Percentiles rank a stretch among this genome's conserved stretches.
Evolutionary conservation across 2,888 invertebrate species (phyloP).

Genomic region (Drosophila bunnanda): DNA sequence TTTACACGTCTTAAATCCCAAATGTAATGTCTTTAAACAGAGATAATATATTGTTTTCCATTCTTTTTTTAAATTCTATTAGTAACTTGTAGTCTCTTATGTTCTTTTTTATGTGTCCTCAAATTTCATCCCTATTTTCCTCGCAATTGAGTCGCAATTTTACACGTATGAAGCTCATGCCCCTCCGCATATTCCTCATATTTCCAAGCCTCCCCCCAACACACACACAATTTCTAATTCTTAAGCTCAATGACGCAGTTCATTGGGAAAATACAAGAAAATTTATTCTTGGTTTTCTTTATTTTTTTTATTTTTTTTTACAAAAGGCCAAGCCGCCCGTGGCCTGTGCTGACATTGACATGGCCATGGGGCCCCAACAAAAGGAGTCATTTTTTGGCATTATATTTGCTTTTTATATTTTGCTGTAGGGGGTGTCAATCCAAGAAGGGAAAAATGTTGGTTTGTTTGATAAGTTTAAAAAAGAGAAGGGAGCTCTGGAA

Average conservation of each 20-base stretch:
- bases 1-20: background rate
- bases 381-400: conserved; percentile 23
- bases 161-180: conserved; percentile 17
- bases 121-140: conserved; percentile 9
- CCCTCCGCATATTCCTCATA: conserved; percentile 7
- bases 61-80: background rate
- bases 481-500: conserved; percentile 12
- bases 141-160: conserved; percentile 18
- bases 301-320: background rate
- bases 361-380: conserved; percentile 22
- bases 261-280: conserved; percentile 13
- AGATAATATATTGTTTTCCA: background rate
- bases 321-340: conserved; percentile 6
- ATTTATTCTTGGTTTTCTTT: conserved; percentile 13
- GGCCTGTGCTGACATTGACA: conserved; percentile 27
- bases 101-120: background rate
- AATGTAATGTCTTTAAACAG: background rate
- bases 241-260: conserved; percentile 29
- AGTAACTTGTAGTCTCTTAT: background rate
- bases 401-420: background rate
- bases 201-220: conserved; percentile 4
- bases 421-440: conserved; percentile 12
- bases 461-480: conserved; percentile 14
- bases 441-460: conserved; percentile 4
- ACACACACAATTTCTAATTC: conserved; percentile 25